Conservation (phyloP, 2,113 vertebrate species). For the Daubentonia madagascariensis region DNA sequence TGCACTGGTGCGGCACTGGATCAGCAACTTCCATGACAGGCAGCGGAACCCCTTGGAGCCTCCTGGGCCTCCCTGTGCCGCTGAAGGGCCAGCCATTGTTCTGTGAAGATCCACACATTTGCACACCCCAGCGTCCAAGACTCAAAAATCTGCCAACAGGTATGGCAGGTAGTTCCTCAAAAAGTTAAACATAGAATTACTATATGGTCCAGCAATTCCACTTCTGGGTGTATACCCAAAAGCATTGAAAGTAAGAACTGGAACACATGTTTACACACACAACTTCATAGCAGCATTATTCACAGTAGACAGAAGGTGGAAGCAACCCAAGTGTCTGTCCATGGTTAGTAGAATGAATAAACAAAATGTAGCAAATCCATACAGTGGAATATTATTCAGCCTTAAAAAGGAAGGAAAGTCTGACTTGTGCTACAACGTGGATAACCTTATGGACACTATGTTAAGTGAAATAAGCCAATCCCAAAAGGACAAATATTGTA, state of each 20-base stretch:
- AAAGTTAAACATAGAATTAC: accelerated
- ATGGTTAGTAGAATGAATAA: neutral
- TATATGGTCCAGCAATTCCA: accelerated
- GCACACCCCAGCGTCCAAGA: accelerated
- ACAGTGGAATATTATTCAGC: neutral
- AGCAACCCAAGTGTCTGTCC: accelerated
- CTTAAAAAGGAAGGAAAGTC: neutral
- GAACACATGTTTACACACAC: accelerated
- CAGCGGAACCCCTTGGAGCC: accelerated
- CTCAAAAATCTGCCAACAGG: neutral
- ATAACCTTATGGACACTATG: accelerated
- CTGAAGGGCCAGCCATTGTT: neutral
- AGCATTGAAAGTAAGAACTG: accelerated
- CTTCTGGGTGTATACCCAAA: accelerated
- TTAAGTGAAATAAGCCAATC: neutral
- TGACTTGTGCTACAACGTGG: accelerated
- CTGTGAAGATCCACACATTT: neutral
- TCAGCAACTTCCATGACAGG: neutral
- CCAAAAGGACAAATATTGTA: accelerated
- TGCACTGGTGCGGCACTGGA: accelerated
- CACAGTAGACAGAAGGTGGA: neutral
- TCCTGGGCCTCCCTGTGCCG: accelerated
- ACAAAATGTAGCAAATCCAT: accelerated
- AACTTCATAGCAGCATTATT: accelerated
- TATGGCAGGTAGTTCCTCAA: accelerated